Percentiles rank a stretch among this genome's conserved stretches.
These are phyloP conservation scores for Anhinga anhinga DNA, from an alignment of 2,113 vertebrate species.

Conservation along the genomic window DNA sequence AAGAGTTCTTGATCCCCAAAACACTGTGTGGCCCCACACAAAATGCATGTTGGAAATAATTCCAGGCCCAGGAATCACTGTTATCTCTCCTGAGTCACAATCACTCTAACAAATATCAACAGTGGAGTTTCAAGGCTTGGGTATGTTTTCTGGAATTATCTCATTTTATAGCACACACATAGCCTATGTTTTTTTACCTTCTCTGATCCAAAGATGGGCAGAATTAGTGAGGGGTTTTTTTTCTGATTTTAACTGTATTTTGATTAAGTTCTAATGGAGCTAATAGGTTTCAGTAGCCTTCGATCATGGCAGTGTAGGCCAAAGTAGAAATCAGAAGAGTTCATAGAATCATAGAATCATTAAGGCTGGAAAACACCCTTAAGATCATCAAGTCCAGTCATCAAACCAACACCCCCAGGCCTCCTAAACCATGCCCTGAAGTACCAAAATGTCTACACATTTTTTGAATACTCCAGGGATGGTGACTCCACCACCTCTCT, in stretches of 20 bases:
- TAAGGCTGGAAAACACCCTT: too few relatives aligned
- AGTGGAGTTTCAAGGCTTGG: background rate
- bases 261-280: background rate
- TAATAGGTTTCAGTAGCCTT: background rate
- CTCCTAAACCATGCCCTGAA: too few relatives aligned
- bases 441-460: too few relatives aligned
- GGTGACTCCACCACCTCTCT: too few relatives aligned
- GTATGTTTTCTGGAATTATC: background rate
- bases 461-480: too few relatives aligned
- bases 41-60: background rate
- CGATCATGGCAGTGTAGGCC: fast-evolving
- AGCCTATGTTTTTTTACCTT: background rate
- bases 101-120: background rate
- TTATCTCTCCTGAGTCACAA: background rate
- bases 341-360: too few relatives aligned
- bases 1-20: background rate
- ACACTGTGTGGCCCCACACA: background rate
- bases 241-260: background rate
- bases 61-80: background rate
- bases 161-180: background rate
- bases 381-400: too few relatives aligned
- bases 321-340: background rate
- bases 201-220: background rate
- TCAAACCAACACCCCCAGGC: too few relatives aligned
- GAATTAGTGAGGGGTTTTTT: background rate